These are phyloP conservation scores for Nasonia giraulti DNA, from an alignment of 1,140 invertebrate genomes.

Conservation along the genomic window DNA sequence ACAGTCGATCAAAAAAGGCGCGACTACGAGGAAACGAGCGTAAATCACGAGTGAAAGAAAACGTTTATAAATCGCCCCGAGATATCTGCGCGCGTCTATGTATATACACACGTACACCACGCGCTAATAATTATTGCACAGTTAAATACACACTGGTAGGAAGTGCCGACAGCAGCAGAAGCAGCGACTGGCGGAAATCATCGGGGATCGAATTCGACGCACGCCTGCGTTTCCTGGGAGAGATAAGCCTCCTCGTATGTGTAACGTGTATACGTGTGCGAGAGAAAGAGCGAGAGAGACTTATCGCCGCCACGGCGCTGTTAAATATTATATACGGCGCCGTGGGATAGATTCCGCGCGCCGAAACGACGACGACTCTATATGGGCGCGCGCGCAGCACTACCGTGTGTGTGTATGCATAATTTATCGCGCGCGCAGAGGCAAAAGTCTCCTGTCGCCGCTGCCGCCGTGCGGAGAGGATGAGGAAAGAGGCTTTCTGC, in stretches of 20 bases:
- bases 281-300: not conserved
- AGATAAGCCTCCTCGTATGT: constrained; percentile 17
- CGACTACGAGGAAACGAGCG: not conserved
- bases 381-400: not conserved
- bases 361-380: constrained; percentile 26
- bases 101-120: not conserved
- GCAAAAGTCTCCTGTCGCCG: not conserved
- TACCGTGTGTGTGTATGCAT: not conserved
- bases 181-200: not conserved
- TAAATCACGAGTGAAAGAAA: constrained; percentile 1
- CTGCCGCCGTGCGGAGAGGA: not conserved
- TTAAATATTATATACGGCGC: constrained; percentile 41
- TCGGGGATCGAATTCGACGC: constrained; percentile 30
- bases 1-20: not conserved
- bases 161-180: not conserved
- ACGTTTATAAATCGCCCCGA: not conserved
- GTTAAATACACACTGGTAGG: not conserved
- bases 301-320: constrained; percentile 1
- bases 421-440: not conserved
- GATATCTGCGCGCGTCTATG: not conserved
- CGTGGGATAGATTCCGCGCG: constrained; percentile 14
- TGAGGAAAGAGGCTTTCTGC: not conserved
- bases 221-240: constrained; percentile 16
- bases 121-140: not conserved
- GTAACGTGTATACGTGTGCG: not conserved